These are phyloP conservation scores for Hydrozoanthus tunicans DNA, from an alignment of 64 coral and sea anemone genomes.

Conservation along the genomic window DNA sequence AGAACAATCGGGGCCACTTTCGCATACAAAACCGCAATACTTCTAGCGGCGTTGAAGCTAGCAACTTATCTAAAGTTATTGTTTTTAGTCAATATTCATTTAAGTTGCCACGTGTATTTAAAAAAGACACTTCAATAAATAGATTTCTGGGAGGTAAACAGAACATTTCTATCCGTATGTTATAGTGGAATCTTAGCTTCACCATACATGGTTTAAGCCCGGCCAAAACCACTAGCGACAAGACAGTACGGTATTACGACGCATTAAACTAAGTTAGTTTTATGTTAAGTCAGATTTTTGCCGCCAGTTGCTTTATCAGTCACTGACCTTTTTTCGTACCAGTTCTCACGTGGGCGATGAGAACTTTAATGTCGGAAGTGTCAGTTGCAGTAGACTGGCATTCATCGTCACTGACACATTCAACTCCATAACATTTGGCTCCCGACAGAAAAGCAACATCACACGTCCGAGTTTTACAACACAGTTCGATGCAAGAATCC, in stretches of 20 bases:
- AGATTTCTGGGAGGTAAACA: neutral
- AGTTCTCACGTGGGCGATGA: conserved; percentile 96
- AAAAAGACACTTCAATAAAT: conserved; percentile 29
- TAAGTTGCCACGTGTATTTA: conserved; percentile 53
- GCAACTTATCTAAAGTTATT: neutral
- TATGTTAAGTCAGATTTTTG: neutral
- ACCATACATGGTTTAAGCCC: neutral
- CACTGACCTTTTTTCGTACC: conserved; percentile 94
- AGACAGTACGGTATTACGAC: neutral
- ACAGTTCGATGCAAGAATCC: conserved; percentile 98
- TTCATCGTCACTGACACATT: conserved; percentile 97
- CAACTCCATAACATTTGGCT: conserved; percentile 95
- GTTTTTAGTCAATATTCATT: neutral
- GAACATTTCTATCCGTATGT: neutral
- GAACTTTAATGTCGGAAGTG: conserved; percentile 96
- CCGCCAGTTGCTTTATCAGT: neutral
- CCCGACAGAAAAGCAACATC: conserved; percentile 98
- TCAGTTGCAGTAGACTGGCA: conserved; percentile 96
- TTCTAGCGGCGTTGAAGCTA: neutral
- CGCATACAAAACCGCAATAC: neutral
- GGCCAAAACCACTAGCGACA: conserved; percentile 5
- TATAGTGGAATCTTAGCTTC: neutral
- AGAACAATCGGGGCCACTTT: neutral
- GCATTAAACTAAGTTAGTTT: neutral
- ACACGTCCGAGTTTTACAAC: conserved; percentile 90